Evolutionary conservation across 53 echinoderm and acorn worm genomes (phyloP).

Genomic region (Echinometra lucunter): DNA sequence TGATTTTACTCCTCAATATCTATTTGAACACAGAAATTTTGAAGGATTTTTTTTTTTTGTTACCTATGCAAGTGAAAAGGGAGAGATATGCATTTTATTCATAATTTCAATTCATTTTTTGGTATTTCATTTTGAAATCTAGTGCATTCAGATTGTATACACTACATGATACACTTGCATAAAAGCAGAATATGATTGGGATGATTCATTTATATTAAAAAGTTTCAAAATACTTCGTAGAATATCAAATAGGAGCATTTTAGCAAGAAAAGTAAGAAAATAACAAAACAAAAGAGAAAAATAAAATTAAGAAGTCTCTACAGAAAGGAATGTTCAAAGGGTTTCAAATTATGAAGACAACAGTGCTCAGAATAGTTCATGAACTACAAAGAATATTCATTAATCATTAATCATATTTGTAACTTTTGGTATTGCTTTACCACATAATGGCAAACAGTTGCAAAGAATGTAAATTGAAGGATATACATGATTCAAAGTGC

Average conservation of each 20-base stretch:
- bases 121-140: not conserved
- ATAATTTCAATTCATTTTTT: not conserved
- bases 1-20: not conserved
- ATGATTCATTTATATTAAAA: not conserved
- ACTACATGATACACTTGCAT: not conserved
- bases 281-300: not conserved
- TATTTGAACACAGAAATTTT: not conserved
- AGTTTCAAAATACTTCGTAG: not conserved
- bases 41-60: not conserved
- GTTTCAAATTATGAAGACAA: not conserved
- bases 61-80: not conserved
- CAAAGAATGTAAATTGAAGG: not conserved
- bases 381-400: not conserved
- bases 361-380: not conserved
- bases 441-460: not conserved
- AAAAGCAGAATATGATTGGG: not conserved
- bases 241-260: too few species aligned
- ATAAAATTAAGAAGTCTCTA: not conserved
- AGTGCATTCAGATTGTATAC: not conserved
- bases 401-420: not conserved
- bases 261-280: too few species aligned
- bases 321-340: not conserved
- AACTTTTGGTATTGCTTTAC: not conserved
- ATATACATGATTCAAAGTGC: not conserved
- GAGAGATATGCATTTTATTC: not conserved